A percentile compares a stretch with the other conserved stretches of the same genome.
phyloP scores from a whole-genome alignment of 2,113 vertebrate genomes.

The Rhinopomastus cyanomelas region DNA sequence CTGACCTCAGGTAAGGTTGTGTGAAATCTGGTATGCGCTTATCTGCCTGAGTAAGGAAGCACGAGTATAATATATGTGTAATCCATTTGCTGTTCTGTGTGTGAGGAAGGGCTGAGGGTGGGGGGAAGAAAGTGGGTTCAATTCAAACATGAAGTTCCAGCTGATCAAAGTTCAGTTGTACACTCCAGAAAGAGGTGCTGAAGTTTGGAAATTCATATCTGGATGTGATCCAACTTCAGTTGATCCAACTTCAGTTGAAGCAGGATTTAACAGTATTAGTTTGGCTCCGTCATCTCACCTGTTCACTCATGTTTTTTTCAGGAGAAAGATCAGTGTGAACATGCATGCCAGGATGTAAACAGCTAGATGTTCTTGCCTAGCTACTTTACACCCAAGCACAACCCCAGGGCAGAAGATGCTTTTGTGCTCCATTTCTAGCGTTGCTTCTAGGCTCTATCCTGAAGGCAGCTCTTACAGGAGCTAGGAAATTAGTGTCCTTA shows the following conservation, averaged over 20 bases:
- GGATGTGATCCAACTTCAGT: not conserved
- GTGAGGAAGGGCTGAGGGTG: not conserved
- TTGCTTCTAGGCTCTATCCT: not conserved
- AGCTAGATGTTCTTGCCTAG: not conserved
- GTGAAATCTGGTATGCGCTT: constrained; percentile 14
- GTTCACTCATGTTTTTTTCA: not conserved
- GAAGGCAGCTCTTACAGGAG: not conserved
- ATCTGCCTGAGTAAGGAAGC: not conserved
- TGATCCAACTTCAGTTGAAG: constrained; percentile 22
- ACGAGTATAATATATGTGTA: not conserved
- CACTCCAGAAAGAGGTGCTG: constrained; percentile 8
- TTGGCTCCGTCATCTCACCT: not conserved
- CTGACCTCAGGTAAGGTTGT: constrained; percentile 3
- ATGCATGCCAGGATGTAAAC: not conserved
- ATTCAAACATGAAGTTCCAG: not conserved
- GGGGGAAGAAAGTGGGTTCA: not conserved
- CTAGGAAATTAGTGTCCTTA: not conserved
- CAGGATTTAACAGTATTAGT: not conserved
- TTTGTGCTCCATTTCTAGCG: not conserved
- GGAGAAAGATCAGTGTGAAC: not conserved
- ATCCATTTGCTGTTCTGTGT: not conserved
- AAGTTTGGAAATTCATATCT: constrained; percentile 19
- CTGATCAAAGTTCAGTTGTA: constrained; percentile 2
- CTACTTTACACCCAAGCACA: not conserved
- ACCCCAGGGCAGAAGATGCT: not conserved